Evolutionary conservation across 2,888 invertebrate species (phyloP), one percentile per base, ranked within the genome.

Genomic region (Chaetogeoica ovagalla): DNA sequence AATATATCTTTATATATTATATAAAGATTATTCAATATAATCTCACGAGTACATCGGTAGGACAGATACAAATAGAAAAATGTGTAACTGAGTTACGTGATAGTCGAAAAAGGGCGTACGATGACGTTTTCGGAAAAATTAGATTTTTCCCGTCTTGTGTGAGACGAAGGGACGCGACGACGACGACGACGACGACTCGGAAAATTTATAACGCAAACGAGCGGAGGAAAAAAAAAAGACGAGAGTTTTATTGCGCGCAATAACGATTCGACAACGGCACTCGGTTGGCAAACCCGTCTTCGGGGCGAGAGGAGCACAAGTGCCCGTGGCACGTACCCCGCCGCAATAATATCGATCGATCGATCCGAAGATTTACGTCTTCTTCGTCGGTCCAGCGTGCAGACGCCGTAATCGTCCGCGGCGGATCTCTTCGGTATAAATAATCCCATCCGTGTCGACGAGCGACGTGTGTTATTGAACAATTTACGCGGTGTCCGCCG

Each of bases 271-370:
- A 60, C 68, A 69, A 60, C 60, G 48, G 69, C 48, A 17, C 55
- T 39, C 39, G 62, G 15, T 30, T 30, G 69, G 48, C 30, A 48
- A 23, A 68, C 77, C 52, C 52, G 68, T 77, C 68, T 69, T 59
- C 59, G 30, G 30, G 30, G 75, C 74, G 43, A 75, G 55, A 74
- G 48, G 6, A n/a, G n/a, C n/a, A n/a, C n/a, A n/a, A n/a, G n/a
- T n/a, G n/a, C n/a, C n/a, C n/a, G n/a, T n/a, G n/a, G n/a, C n/a
- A n/a, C n/a, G n/a, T n/a, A n/a, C 8, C 11, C 30, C 63, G 43
- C 30, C 60, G 52, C 69, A 77, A 79, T 70, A 70, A 79, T 79
- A 70, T 70, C 77, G 77, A 79, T 70, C 77, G 77, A 79, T 70
- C 70, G 62, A 17, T 21, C 48, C 48, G 52, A 62, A 63, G 70